These are phyloP conservation scores for Scomber colias DNA, from an alignment of 2,113 vertebrate genomes.

Conservation along the genomic window DNA sequence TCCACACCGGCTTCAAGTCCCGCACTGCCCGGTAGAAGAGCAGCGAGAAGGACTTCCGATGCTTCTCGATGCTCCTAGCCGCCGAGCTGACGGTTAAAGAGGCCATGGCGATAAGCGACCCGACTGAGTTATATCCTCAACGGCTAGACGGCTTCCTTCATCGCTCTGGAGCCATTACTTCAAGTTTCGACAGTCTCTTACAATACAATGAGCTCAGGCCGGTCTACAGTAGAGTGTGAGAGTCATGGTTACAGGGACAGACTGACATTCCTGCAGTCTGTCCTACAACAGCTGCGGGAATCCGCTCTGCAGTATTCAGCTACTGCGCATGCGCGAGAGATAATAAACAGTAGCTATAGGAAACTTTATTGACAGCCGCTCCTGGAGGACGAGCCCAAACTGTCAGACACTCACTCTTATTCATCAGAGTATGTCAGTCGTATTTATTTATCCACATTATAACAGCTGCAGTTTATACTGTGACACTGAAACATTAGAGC, in stretches of 20 bases:
- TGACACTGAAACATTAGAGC: too few relatives aligned
- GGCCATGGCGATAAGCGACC: constrained; percentile 54
- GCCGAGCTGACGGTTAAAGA: constrained; percentile 63
- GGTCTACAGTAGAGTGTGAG: rapidly evolving
- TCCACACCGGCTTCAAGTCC: constrained; percentile 91
- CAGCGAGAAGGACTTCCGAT: constrained; percentile 86
- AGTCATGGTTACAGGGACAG: too few relatives aligned
- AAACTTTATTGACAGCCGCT: constrained; percentile 61
- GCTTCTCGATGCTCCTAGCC: constrained; percentile 77
- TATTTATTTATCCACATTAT: too few relatives aligned
- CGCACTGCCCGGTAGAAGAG: constrained; percentile 92
- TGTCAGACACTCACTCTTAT: too few relatives aligned
- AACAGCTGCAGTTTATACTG: too few relatives aligned
- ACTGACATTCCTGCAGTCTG: background rate
- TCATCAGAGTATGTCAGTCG: too few relatives aligned
- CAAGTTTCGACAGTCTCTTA: rapidly evolving
- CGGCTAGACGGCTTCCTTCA: background rate
- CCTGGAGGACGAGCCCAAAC: too few relatives aligned
- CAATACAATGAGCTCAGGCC: rapidly evolving
- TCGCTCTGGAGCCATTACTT: background rate
- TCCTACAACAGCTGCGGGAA: background rate
- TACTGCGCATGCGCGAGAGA: constrained; percentile 57
- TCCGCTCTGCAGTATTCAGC: constrained; percentile 23
- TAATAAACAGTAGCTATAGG: rapidly evolving
- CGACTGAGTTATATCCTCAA: background rate